Base-by-base conservation (phyloP, 2,888 invertebrate species). In the Drosophila picticornis region DNA sequence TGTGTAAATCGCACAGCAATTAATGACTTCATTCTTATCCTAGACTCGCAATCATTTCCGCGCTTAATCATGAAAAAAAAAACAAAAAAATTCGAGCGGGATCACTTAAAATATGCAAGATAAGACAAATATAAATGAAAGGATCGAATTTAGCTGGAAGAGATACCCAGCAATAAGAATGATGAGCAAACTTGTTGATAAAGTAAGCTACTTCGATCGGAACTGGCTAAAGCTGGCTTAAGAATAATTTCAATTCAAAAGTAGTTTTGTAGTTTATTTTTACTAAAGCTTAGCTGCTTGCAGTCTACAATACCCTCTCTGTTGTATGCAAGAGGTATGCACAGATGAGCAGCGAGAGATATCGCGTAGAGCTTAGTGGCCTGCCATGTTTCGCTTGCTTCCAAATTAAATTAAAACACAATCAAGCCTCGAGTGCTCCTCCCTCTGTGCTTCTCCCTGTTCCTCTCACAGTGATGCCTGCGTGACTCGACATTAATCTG, bases 331-430 rank as follows among this genome's bases (percentile, higher is more conserved):
- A 19, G 48, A 40, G 58, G 60, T 62, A 56, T 58, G n/a, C 31
- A 13, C 38, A 22, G 56, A 50, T 62, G 38, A 51, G 55, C 50
- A 25, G 27, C 29, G 32, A 31, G 32, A 31, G 40, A 51, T 51
- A 56, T n/a, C n/a, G 36, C 6, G 34, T 52, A 25, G 16, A 22
- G 50, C 52, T 60, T 48, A 48, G 79, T 61, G 40, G 68, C 38
- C 36, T 63, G 64, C 52, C 60, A 67, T 66, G 55, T 63, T 61
- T 64, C 61, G 46, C 34, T 34, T 70, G 34, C 4, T 11, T 57
- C 13, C 40, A 80, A 86, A 86, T 88, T 86, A 81, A 88, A 88
- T 86, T 83, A 84, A 88, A 84, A 77, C 78, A 88, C 83, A 84
- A 81, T 85, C 77, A 83, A 81, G 79, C 57, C 55, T 61, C 57